Evolutionary conservation across 1,140 invertebrate species (phyloP), one percentile per base, ranked within the genome.

Genomic region (Aphis gossypii): DNA sequence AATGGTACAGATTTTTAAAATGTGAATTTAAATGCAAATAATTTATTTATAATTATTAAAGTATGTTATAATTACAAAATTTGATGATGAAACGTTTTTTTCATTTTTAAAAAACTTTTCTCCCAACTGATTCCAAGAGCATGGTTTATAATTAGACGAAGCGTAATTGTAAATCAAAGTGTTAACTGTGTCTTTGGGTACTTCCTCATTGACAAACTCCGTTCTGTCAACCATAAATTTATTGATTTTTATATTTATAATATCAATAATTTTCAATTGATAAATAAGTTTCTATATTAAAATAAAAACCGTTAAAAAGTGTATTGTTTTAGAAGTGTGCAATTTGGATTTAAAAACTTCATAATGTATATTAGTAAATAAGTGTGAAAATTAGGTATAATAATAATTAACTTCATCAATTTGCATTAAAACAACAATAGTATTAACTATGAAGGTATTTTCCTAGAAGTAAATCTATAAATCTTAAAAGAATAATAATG

Each of bases 91-190:
- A 30, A 93, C 82, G 20, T 51, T 86, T 41, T 93, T 93, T 93
- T 93, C 82, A 11, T 83, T 93, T 54, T 84, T 93, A 41, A 93
- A 93, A 86, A 93, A 93, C 9, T 56, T 84, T 44, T 93, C 92
- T 38, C 92, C 92, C 35, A 97, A 97, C 56, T 97, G 96, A 1
- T 95, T 94, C 97, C 97, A 97, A 11, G 96, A 96, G 20, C 97
- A 95, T 51, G 96, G 96, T 94, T 97, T 96, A 48, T 97, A 96
- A 20, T 95, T 95, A 30, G 96, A 97, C 25, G 97, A 97, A 21
- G 97, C 97, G 94, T 96, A 97, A 95, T 97, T 97, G 95, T 97
- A 97, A 56, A 97, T 96, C 7, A 96, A 95, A 86, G 95, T 25
- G 93, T 95, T 94, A 93, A 94, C 92, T 94, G 94, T 84, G 93